These are phyloP conservation scores for Watsonalla cultraria DNA, from an alignment of 2,888 invertebrate species.

Conservation along the genomic window DNA sequence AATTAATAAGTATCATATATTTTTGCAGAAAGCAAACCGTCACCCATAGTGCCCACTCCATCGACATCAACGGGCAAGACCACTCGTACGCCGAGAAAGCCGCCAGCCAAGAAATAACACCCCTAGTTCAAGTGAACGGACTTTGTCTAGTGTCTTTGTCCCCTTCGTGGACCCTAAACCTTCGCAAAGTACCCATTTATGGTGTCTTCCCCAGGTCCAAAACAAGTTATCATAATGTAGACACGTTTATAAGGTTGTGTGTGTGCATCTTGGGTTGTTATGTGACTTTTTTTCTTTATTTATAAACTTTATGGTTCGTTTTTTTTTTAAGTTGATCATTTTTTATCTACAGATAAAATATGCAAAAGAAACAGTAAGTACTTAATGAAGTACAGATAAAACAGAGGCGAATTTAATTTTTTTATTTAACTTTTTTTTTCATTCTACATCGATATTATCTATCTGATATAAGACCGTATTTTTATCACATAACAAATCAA, in stretches of 20 bases:
- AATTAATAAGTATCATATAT: background rate
- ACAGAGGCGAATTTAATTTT: no score
- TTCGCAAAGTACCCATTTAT: background rate
- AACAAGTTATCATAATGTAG: background rate
- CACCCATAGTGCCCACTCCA: slow-evolving; percentile 60
- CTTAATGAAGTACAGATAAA: no score
- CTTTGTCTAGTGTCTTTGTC: slow-evolving; percentile 17
- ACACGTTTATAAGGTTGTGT: background rate
- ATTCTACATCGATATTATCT: no score
- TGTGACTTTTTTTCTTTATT: background rate
- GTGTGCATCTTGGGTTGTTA: background rate
- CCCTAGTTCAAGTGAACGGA: slow-evolving; percentile 19
- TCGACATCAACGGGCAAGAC: slow-evolving; percentile 71
- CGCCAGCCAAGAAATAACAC: slow-evolving; percentile 68
- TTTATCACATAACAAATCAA: background rate
- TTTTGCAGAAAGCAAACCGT: slow-evolving; percentile 51
- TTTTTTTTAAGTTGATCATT: no score
- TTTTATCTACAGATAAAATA: no score
- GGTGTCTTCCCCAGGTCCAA: background rate
- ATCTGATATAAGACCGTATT: background rate
- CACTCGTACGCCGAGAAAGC: slow-evolving; percentile 67
- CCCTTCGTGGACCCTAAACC: background rate
- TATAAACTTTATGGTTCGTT: no score
- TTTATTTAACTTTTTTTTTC: no score
- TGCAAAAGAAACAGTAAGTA: no score